phyloP scores from a whole-genome alignment of 2,797 vertebrate genomes.

The Lepus oiostolus region DNA sequence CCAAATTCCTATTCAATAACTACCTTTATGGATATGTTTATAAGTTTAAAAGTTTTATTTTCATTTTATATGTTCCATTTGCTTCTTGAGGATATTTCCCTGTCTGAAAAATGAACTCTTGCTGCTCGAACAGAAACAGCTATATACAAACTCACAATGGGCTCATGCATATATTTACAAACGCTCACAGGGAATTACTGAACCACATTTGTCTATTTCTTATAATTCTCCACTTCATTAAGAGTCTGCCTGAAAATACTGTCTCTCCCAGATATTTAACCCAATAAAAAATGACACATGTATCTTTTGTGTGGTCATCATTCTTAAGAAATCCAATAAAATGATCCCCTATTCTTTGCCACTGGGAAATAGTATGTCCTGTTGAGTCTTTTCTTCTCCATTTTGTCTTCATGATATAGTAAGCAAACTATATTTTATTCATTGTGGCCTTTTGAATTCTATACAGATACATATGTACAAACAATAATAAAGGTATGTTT shows the following conservation, averaged over 20 bases:
- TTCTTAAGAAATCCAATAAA: slow-evolving; percentile 51
- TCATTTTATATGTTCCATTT: background rate
- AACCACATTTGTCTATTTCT: background rate
- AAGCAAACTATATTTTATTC: background rate
- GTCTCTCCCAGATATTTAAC: slow-evolving; percentile 39
- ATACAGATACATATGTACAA: background rate
- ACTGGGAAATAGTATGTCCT: background rate
- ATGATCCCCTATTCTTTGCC: background rate
- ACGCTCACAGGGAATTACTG: background rate
- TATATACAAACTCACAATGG: background rate
- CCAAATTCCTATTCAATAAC: background rate
- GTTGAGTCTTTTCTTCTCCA: slow-evolving; percentile 9
- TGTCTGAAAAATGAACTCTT: slow-evolving; percentile 12
- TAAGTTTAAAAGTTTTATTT: slow-evolving; percentile 1
- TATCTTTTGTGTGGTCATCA: slow-evolving; percentile 35
- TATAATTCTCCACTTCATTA: slow-evolving; percentile 40
- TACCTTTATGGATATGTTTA: slow-evolving; percentile 17
- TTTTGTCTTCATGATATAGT: background rate
- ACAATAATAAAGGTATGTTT: slow-evolving; percentile 27
- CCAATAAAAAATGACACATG: slow-evolving; percentile 29
- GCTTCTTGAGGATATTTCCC: background rate
- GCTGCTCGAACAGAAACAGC: background rate
- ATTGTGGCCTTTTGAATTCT: slow-evolving; percentile 6
- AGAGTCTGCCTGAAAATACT: slow-evolving; percentile 36
- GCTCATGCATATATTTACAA: background rate